Base-by-base conservation (phyloP, 1,140 invertebrate genomes). In the Nasonia longicornis region DNA sequence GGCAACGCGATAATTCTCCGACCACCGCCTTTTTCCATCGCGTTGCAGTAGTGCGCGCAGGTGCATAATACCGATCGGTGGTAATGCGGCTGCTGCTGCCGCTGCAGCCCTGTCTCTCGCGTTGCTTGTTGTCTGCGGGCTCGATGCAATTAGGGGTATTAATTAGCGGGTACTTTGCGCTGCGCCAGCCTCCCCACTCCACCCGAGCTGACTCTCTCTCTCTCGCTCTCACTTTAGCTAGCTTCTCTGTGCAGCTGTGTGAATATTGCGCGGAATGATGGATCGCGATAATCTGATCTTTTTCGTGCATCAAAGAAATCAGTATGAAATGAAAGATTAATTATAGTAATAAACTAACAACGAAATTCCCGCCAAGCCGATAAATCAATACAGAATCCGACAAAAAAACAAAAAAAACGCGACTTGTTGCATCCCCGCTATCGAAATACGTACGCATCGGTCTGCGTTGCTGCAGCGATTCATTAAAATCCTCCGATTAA, bases 121-220 rank as follows among this genome's bases (percentile, higher is more conserved):
- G 22, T 6, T 16, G 63, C 35, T 52, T 67, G 14, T 48, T 86
- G 84, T 81, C 80, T 86, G 77, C 35, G 84, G 88, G 86, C 87
- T 87, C 85, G 87, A 85, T 86, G 87, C 89, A 90, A 90, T 90
- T 90, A 89, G 88, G 88, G 87, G 87, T 91, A 90, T 90, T 90
- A 91, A 91, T 91, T 90, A 91, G 88, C 89, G 84, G 84, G 87
- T 88, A 88, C 89, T 89, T 88, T 84, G 86, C 81, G 79, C 85
- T 76, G 83, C 73, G 77, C 78, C 83, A 69, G 83, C 76, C 75
- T 82, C 81, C 83, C 64, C 78, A 69, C 26, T 73, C 16, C 75
- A 11, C 6, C 63, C 52, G 48, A 26, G 48, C 83, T 45, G 20
- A 20, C 35, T 71, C 31, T 38, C 69, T 29, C 35, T 42, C 31